Evolutionary conservation across 2,113 vertebrate species (phyloP), one percentile per base, ranked within the genome.

Genomic region (Apus apus): DNA sequence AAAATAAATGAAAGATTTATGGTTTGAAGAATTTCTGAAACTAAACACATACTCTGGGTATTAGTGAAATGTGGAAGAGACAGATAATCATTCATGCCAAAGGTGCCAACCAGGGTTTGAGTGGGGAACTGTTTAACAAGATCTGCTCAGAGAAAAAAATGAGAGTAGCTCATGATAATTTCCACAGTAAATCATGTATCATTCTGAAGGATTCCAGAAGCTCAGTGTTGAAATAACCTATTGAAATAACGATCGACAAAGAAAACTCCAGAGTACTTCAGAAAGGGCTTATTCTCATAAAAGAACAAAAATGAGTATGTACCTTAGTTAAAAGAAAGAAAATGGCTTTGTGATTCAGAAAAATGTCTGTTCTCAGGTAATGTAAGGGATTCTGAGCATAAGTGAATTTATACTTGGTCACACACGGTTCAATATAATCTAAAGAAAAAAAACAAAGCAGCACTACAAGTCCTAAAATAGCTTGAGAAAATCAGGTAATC

Each of bases 131-230:
- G n/a, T 88, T 91, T 73, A 94, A 90, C 71, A 85, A 94, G 75
- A 87, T 62, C 27, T 76, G 45, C 67, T 87, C 29, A 48, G 34
- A 20, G 58, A 91, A 62, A 93, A 93, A 84, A 81, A 82, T n/a
- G 27, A 51, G 11, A 64, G 38, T 29, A 66, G 54, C 36, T 90
- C 67, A 65, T 5, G 12, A 61, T 46, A 91, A 88, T 85, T 91
- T 85, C 70, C 46, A 40, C 8, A 66, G 34, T 68, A 91, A 91
- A 62, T 76, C 58, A 57, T 73, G 46, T 58, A 87, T 70, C 67
- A 90, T 92, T 90, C 58, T 58, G 75, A 93, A 88, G 38, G 58
- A 85, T 87, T 92, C 67, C 15, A 90, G 90, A 94, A 92, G 30
- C 36, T 92, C 84, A 77, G 51, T 60, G 60, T 66, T 29, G 43